Percentiles rank a stretch among this genome's conserved stretches.
Conservation (phyloP, 2,888 invertebrate species). For the Eupithecia exiguata region DNA sequence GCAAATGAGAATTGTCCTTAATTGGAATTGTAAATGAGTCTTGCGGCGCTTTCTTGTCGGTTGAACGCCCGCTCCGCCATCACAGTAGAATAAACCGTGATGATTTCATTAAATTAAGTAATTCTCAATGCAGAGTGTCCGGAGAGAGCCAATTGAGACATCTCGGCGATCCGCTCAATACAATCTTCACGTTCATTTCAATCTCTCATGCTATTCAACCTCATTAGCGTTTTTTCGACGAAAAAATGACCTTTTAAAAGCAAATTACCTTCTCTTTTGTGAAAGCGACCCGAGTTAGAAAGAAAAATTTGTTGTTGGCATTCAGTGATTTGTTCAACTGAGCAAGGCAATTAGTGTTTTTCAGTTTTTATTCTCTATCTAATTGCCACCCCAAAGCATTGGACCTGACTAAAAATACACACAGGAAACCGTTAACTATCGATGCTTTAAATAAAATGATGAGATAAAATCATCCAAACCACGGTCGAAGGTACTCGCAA, state of each 20-base stretch:
- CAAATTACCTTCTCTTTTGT: constrained; percentile 52
- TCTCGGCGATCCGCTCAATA: constrained; percentile 56
- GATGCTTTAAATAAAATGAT: not conserved
- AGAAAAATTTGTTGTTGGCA: constrained; percentile 48
- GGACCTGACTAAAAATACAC: not conserved
- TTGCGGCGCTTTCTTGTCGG: constrained; percentile 78
- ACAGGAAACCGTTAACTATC: not conserved
- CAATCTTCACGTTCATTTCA: constrained; percentile 57
- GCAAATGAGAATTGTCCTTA: constrained; percentile 81
- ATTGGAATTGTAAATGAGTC: constrained; percentile 83
- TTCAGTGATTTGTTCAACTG: constrained; percentile 46
- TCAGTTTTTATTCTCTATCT: constrained; percentile 37
- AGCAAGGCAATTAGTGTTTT: constrained; percentile 44
- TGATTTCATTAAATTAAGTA: constrained; percentile 78
- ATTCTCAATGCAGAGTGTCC: constrained; percentile 64
- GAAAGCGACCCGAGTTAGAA: constrained; percentile 47
- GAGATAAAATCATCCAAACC: not conserved
- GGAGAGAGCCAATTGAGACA: constrained; percentile 65
- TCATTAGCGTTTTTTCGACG: constrained; percentile 51
- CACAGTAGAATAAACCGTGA: constrained; percentile 80
- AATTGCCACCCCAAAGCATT: constrained; percentile 30
- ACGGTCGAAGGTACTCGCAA: not conserved
- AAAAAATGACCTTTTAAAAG: constrained; percentile 52
- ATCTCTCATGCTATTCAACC: constrained; percentile 52
- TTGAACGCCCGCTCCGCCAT: constrained; percentile 73